phyloP scores from a whole-genome alignment of 2,797 vertebrate species.

The Ammospiza maritima region DNA sequence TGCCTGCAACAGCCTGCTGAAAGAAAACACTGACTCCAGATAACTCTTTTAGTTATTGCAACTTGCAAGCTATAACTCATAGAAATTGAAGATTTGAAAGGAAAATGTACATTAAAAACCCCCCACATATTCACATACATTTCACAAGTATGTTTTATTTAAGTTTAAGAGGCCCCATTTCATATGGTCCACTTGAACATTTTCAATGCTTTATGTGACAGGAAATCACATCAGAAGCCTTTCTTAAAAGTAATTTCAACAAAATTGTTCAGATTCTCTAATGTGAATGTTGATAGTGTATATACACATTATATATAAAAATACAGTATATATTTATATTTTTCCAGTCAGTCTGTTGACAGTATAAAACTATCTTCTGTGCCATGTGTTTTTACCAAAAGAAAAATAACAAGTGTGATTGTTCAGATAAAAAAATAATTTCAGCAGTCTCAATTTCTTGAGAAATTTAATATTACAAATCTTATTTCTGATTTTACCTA shows the following conservation, averaged over 20 bases:
- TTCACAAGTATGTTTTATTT: constrained; percentile 61
- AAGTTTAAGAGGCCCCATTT: constrained; percentile 73
- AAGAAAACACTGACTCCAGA: constrained; percentile 83
- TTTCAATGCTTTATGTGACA: constrained; percentile 40
- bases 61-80: not conserved
- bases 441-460: constrained; percentile 79
- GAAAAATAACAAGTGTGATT: constrained; percentile 77
- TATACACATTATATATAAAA: constrained; percentile 73
- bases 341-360: constrained; percentile 87
- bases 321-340: constrained; percentile 88
- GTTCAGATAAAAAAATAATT: constrained; percentile 81
- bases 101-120: not conserved
- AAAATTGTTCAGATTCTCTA: constrained; percentile 81
- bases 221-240: constrained; percentile 60
- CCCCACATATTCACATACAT: not conserved
- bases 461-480: constrained; percentile 60
- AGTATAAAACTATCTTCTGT: constrained; percentile 83
- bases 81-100: not conserved
- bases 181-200: constrained; percentile 52
- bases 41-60: not conserved
- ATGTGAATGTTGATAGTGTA: constrained; percentile 87
- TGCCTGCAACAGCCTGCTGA: constrained; percentile 93
- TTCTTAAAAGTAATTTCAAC: constrained; percentile 78
- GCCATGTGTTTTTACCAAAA: constrained; percentile 80
- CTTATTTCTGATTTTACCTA: constrained; percentile 83